Percentiles rank a stretch among this genome's conserved stretches.
phyloP scores from a whole-genome alignment of 2,113 vertebrate genomes.

The Poeciliopsis retropinna region DNA sequence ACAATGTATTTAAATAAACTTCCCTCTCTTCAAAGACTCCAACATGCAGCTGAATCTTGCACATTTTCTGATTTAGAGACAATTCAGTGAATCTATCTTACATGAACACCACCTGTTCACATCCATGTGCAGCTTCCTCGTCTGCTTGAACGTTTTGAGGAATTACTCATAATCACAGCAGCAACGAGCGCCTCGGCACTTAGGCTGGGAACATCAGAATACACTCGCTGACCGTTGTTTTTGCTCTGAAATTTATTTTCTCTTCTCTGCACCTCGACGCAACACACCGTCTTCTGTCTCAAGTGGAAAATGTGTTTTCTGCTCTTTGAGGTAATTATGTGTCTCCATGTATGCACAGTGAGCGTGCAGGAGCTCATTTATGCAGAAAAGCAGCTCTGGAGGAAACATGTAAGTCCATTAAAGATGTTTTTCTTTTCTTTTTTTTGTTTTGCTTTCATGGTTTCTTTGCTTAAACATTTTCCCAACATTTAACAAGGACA shows the following conservation, averaged over 20 bases:
- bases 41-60: neutral
- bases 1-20: neutral
- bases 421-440: neutral
- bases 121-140: neutral
- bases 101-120: neutral
- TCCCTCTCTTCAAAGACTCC: neutral
- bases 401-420: neutral
- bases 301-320: slow-evolving; percentile 1
- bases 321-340: neutral
- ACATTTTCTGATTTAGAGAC: neutral
- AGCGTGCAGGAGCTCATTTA: neutral
- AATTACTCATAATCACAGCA: slow-evolving; percentile 1
- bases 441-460: neutral
- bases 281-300: neutral
- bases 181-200: neutral
- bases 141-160: neutral
- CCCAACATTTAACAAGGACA: too few relatives aligned
- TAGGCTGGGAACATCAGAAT: neutral
- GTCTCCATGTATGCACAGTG: neutral
- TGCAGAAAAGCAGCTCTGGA: neutral
- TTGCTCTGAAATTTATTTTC: neutral
- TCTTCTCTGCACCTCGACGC: neutral
- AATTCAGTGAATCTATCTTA: neutral
- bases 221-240: neutral
- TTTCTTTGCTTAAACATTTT: too few relatives aligned